Conservation (phyloP, 1,140 invertebrate genomes). For the Psix sp. region DNA sequence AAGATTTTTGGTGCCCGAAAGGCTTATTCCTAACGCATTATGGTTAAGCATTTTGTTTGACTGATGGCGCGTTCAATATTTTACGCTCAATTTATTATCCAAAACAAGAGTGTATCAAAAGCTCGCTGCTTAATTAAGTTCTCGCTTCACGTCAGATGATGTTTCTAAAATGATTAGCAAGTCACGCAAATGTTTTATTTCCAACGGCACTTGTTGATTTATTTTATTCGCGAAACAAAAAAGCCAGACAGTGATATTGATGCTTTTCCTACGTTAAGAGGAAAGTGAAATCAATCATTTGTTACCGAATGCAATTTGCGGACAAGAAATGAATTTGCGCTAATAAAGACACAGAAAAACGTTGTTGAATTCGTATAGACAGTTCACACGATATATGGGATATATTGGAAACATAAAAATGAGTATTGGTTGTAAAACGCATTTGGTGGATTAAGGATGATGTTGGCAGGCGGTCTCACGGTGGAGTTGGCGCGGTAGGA, state of each 20-base stretch:
- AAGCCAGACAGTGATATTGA: too few relatives aligned
- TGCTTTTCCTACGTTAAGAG: too few relatives aligned
- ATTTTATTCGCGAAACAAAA: too few relatives aligned
- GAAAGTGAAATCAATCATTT: background rate
- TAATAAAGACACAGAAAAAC: constrained; percentile 22
- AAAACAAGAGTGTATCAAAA: constrained; percentile 26
- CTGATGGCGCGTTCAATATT: constrained; percentile 21
- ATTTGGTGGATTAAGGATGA: constrained; percentile 74
- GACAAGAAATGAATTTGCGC: background rate
- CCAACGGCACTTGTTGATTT: too few relatives aligned
- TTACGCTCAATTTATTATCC: constrained; percentile 30
- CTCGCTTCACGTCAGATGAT: background rate
- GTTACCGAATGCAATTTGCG: background rate
- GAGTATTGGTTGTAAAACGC: constrained; percentile 63
- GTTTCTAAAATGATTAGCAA: too few relatives aligned
- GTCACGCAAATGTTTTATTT: background rate
- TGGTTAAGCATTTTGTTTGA: constrained; percentile 24
- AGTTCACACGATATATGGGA: constrained; percentile 45
- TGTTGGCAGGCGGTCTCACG: constrained; percentile 73
- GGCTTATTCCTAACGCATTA: constrained; percentile 42
- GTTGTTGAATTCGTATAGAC: constrained; percentile 25
- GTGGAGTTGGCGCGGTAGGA: constrained; percentile 73
- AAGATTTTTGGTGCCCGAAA: constrained; percentile 37
- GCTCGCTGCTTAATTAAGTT: constrained; percentile 11
- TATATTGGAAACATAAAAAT: constrained; percentile 43